These are phyloP conservation scores for Parascotia fuliginaria DNA, from an alignment of 2,888 invertebrate genomes.

Conservation along the genomic window DNA sequence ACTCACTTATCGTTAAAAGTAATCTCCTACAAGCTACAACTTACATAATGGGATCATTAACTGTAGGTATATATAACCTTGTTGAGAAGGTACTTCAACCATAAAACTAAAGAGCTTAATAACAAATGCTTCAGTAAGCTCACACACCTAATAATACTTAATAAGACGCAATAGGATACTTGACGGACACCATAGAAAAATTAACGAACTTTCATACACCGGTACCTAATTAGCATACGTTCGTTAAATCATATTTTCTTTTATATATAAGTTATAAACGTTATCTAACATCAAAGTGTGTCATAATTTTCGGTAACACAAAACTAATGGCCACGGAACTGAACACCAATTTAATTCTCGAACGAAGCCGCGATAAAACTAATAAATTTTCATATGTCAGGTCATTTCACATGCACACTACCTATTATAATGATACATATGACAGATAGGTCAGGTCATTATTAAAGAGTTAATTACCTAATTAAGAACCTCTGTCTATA, in stretches of 20 bases:
- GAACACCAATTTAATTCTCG: conserved; percentile 31
- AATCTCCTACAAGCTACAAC: too few species aligned
- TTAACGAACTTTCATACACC: conserved; percentile 19
- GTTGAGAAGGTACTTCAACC: background rate
- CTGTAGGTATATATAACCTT: background rate
- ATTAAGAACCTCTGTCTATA: conserved; percentile 54
- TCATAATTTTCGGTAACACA: conserved; percentile 33
- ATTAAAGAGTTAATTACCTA: conserved; percentile 54
- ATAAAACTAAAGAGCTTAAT: background rate
- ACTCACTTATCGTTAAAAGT: background rate
- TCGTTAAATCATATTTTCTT: conserved; percentile 12
- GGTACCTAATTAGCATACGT: conserved; percentile 18
- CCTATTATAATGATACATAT: conserved; percentile 31
- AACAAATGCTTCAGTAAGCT: background rate
- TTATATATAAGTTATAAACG: conserved; percentile 18
- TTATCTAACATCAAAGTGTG: conserved; percentile 31
- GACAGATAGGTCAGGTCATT: conserved; percentile 34
- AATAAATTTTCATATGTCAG: conserved; percentile 30
- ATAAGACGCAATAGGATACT: background rate
- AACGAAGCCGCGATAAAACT: conserved; percentile 21
- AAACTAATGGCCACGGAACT: conserved; percentile 21
- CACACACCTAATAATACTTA: conserved; percentile 1
- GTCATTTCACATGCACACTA: conserved; percentile 25
- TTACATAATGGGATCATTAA: too few species aligned
- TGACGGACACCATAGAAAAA: background rate